phyloP scores from a whole-genome alignment of 2,888 invertebrate genomes.

The Empis livida region DNA sequence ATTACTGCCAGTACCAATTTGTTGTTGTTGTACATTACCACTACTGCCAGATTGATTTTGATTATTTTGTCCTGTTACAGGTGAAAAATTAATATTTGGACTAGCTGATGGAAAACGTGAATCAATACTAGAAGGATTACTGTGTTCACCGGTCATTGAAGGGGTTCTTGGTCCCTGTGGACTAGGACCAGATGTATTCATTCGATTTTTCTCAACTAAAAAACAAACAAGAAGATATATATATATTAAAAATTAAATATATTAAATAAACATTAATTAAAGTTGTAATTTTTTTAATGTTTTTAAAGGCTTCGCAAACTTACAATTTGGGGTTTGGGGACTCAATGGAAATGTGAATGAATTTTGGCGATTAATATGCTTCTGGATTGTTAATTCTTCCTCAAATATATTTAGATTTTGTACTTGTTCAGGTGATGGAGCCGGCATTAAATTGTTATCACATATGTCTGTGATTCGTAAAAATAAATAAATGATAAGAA shows the following conservation, averaged over 20 bases:
- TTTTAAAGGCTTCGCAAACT: too few relatives aligned
- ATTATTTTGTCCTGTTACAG: conserved; percentile 13
- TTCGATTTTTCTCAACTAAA: conserved; percentile 29
- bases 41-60: conserved; percentile 13
- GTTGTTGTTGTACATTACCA: conserved; percentile 5
- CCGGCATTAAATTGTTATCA: conserved; percentile 68
- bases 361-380: conserved; percentile 59
- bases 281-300: too few relatives aligned
- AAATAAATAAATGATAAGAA: conserved; percentile 1
- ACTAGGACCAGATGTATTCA: conserved; percentile 36
- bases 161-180: conserved; percentile 29
- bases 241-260: neutral
- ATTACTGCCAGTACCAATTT: conserved; percentile 4
- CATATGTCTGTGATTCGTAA: neutral
- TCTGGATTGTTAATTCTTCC: conserved; percentile 92
- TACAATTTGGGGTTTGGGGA: conserved; percentile 31
- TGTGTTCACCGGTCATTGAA: conserved; percentile 20
- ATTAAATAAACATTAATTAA: too few relatives aligned
- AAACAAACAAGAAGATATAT: neutral
- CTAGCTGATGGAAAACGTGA: conserved; percentile 25
- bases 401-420: conserved; percentile 92
- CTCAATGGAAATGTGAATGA: conserved; percentile 29
- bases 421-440: conserved; percentile 92
- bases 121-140: conserved; percentile 20
- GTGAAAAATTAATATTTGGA: conserved; percentile 26